Conservation (phyloP, 1,140 invertebrate genomes). For the Nixonia krombeini region DNA sequence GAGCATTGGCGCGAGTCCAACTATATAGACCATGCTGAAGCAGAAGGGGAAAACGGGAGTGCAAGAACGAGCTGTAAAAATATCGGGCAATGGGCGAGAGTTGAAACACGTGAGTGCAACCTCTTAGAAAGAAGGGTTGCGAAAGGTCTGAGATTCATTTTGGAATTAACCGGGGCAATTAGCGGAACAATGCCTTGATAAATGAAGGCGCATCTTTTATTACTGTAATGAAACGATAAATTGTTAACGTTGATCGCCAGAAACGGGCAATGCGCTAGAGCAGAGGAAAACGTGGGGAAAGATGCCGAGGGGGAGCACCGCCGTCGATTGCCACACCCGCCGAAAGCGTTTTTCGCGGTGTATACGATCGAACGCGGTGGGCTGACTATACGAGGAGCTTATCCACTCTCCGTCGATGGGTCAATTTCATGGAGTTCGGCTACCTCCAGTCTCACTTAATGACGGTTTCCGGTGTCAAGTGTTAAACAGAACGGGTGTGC, state of each 20-base stretch:
- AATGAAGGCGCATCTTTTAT: too few relatives aligned
- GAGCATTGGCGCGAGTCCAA: slow-evolving; percentile 36
- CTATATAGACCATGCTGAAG: slow-evolving; percentile 18
- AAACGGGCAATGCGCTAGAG: too few relatives aligned
- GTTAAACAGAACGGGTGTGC: slow-evolving; percentile 40
- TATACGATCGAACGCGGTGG: neutral
- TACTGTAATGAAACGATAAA: too few relatives aligned
- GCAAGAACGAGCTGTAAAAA: slow-evolving; percentile 17
- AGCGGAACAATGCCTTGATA: slow-evolving; percentile 20
- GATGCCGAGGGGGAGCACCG: too few relatives aligned
- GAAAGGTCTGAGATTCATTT: slow-evolving; percentile 1
- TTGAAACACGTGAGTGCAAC: too few relatives aligned
- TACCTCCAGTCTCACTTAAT: slow-evolving; percentile 20
- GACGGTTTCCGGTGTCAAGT: slow-evolving; percentile 30
- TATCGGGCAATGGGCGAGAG: slow-evolving; percentile 2
- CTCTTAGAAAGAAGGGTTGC: neutral
- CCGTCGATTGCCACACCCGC: too few relatives aligned
- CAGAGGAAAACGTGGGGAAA: too few relatives aligned
- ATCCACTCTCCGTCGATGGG: slow-evolving; percentile 3
- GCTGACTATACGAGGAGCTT: slow-evolving; percentile 15
- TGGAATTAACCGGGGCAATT: slow-evolving; percentile 32
- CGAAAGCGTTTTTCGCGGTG: too few relatives aligned
- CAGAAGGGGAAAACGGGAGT: slow-evolving; percentile 4
- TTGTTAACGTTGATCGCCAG: too few relatives aligned
- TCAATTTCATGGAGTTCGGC: slow-evolving; percentile 5